Evolutionary conservation across 2,113 vertebrate genomes (phyloP).

Genomic region (Uropsilus gracilis): DNA sequence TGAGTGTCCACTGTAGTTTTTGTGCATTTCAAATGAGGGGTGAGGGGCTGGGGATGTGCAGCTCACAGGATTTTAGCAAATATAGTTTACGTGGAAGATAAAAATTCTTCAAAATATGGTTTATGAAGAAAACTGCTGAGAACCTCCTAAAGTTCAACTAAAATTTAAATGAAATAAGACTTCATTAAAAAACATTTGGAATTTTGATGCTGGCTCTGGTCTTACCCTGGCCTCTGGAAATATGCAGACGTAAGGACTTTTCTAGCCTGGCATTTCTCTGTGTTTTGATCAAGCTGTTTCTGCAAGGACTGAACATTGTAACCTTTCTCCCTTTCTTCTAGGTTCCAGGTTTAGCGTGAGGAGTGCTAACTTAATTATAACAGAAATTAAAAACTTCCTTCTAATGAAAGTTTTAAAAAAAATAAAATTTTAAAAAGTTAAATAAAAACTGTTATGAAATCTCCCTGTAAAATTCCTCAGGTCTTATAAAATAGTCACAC

Average conservation of each 20-base stretch:
- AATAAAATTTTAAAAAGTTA: too few species aligned
- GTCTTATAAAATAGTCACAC: background rate
- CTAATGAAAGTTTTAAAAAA: too few species aligned
- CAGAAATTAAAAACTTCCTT: background rate
- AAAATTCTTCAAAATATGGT: background rate
- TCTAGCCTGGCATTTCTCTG: background rate
- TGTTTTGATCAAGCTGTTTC: background rate
- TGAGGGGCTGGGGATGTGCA: background rate
- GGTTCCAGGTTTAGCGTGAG: background rate
- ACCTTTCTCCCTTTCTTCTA: background rate
- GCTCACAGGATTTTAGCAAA: background rate
- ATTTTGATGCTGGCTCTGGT: background rate
- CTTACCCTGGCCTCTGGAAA: background rate
- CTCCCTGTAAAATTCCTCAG: slow-evolving; percentile 2
- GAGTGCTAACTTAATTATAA: background rate
- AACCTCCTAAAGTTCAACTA: background rate
- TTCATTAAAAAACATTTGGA: background rate
- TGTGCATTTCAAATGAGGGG: background rate
- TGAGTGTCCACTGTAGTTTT: background rate
- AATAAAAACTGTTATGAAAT: too few species aligned
- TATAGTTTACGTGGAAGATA: background rate
- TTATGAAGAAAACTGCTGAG: background rate
- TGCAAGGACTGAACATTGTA: background rate
- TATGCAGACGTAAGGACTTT: background rate
- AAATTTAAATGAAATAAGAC: background rate